Evolutionary conservation across 2,797 vertebrate genomes (phyloP), one percentile per base, ranked within the genome.

Genomic region (Megaceryle alcyon): DNA sequence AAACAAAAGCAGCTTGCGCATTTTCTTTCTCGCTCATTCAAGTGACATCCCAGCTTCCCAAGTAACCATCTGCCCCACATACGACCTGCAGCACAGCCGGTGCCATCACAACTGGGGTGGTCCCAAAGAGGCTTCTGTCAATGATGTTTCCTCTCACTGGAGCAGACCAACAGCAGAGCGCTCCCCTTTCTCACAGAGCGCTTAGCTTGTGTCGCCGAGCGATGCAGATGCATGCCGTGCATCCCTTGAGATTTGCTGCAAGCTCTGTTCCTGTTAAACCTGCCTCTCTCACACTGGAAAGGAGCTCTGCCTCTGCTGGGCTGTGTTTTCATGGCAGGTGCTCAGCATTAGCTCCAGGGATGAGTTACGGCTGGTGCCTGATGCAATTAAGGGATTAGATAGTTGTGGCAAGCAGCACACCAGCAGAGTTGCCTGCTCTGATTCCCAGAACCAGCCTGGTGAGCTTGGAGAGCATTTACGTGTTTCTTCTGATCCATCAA

Each of bases 91-190:
- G n/a, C 76, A 77, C 20, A 60, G 46, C 75, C 64, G 7, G 19
- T 6, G 18, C 53, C 71, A 28, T 12, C 0, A 0, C 37, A 51
- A 4, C 11, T 0, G 0, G 68, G 25, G 18, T 10, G 9, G 53
- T 4, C 33, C 21, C 69, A 11, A 25, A 31, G 31, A 29, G 23
- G 18, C 10, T 61, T 54, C 63, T 69, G 23, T 3, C 0, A 1
- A 28, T 1, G 1, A 35, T 6, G 10, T 23, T 4, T 75, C 35
- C 20, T 37, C 60, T n/a, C 1, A 0, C 31, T 44, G 46, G n/a
- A 68, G 61, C 54, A 82, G 59, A 51, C 13, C 5, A 3, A 22
- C 9, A 29, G 46, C 39, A 33, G 28, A 61, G 46, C 3, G 0
- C 23, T 69, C 9, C 48, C 11, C 8, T 14, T 57, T 31, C 64